A percentile compares a stretch with the other conserved stretches of the same genome.
Conservation (phyloP, 2,113 vertebrate species). For the Piprites chloris region DNA sequence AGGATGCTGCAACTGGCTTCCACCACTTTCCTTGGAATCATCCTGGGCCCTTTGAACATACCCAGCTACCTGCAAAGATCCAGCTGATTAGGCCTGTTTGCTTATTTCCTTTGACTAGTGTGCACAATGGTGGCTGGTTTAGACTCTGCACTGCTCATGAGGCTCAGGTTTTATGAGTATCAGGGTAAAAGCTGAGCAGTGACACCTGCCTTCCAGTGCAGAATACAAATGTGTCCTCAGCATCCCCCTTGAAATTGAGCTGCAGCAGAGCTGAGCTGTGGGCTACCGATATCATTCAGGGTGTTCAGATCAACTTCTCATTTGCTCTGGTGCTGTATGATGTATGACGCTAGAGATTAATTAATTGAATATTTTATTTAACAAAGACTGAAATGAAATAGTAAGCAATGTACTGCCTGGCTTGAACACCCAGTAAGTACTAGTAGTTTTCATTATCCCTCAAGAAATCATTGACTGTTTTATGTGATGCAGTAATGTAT, state of each 20-base stretch:
- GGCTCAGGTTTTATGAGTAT: not conserved
- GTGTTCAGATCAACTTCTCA: not conserved
- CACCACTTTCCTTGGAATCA: not conserved
- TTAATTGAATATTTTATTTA: slow-evolving; percentile 42
- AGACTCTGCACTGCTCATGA: not conserved
- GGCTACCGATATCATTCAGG: rapidly evolving
- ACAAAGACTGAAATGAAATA: slow-evolving; percentile 16
- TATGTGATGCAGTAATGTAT: not conserved
- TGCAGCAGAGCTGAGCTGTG: not conserved
- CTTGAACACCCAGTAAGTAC: not conserved
- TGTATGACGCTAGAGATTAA: not conserved
- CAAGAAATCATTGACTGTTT: slow-evolving; percentile 31
- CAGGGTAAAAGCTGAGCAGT: not conserved
- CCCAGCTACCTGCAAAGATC: rapidly evolving
- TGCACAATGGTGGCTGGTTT: rapidly evolving
- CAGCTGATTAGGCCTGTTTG: not conserved
- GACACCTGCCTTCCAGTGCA: not conserved
- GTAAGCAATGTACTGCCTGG: not conserved
- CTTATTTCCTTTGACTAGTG: not conserved
- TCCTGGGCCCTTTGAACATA: not conserved
- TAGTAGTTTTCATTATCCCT: slow-evolving; percentile 27
- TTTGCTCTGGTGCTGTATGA: not conserved
- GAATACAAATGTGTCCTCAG: not conserved
- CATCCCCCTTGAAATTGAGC: not conserved
- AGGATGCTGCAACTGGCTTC: not conserved